phyloP scores from a whole-genome alignment of 2,888 invertebrate species.

The Mellilla xanthometata region DNA sequence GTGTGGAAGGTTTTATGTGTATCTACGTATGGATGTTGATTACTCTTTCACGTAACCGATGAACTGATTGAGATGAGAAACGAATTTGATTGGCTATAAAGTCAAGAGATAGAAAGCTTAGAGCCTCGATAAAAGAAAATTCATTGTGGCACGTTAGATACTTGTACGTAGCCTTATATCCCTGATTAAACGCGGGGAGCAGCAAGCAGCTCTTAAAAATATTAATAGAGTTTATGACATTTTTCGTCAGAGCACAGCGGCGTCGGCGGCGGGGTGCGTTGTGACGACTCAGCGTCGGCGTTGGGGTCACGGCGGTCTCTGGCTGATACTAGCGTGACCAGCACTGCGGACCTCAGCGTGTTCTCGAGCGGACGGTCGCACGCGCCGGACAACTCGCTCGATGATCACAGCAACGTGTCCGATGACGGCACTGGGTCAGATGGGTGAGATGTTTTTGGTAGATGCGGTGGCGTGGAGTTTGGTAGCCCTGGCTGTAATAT shows the following conservation, averaged over 20 bases:
- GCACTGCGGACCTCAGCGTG: conserved; percentile 91
- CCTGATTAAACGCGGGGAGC: too few relatives aligned
- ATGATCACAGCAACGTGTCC: conserved; percentile 89
- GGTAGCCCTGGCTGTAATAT: conserved; percentile 7
- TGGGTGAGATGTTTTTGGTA: conserved; percentile 77
- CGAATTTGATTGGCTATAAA: too few relatives aligned
- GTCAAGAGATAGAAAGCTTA: too few relatives aligned
- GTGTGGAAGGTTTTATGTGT: too few relatives aligned
- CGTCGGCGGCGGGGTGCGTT: conserved; percentile 59
- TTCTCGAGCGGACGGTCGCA: conserved; percentile 89
- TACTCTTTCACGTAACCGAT: too few relatives aligned
- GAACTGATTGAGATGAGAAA: too few relatives aligned
- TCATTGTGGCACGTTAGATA: too few relatives aligned
- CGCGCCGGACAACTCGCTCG: conserved; percentile 88
- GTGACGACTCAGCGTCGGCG: conserved; percentile 86
- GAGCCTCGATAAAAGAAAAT: too few relatives aligned
- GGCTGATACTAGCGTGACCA: conserved; percentile 92
- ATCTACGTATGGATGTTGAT: too few relatives aligned
- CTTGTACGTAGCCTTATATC: too few relatives aligned
- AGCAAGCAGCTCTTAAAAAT: too few relatives aligned
- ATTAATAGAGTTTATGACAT: too few relatives aligned
- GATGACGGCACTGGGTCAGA: conserved; percentile 88
- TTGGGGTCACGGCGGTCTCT: conserved; percentile 89
- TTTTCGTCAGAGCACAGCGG: conserved; percentile 63
- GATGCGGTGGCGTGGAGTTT: conserved; percentile 41